phyloP scores from a whole-genome alignment of 2,797 vertebrate genomes.

The Carduelis carduelis region DNA sequence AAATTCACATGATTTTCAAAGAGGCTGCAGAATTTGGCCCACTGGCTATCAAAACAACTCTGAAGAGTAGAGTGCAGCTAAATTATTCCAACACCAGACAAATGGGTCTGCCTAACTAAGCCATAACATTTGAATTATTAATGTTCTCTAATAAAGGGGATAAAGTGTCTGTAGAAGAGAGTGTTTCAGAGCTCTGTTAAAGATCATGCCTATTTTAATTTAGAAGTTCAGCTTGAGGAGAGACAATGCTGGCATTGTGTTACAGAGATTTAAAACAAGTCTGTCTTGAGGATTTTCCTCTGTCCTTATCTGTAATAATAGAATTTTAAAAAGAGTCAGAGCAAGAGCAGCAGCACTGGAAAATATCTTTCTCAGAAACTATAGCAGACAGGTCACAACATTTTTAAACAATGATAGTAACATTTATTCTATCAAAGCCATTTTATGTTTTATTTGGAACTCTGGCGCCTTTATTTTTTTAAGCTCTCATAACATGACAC shows the following conservation, averaged over 20 bases:
- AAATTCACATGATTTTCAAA: neutral
- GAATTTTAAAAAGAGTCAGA: slow-evolving; percentile 63
- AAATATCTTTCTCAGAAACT: slow-evolving; percentile 83
- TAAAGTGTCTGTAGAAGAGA: slow-evolving; percentile 66
- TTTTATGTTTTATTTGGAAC: slow-evolving; percentile 97
- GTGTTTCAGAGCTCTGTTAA: slow-evolving; percentile 67
- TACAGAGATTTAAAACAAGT: slow-evolving; percentile 74
- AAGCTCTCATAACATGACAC: slow-evolving; percentile 91
- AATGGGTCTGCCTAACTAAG: slow-evolving; percentile 61
- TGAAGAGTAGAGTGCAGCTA: neutral
- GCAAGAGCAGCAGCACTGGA: slow-evolving; percentile 72
- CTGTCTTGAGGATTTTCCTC: slow-evolving; percentile 76
- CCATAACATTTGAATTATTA: slow-evolving; percentile 69
- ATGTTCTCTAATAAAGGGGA: slow-evolving; percentile 68
- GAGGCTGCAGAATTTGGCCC: neutral
- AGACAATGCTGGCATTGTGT: slow-evolving; percentile 76
- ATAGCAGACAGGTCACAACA: slow-evolving; percentile 86
- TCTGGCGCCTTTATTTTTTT: slow-evolving; percentile 94
- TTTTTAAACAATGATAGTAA: slow-evolving; percentile 92
- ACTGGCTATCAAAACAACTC: neutral
- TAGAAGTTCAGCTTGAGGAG: slow-evolving; percentile 69
- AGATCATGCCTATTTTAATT: slow-evolving; percentile 76
- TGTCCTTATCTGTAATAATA: slow-evolving; percentile 79
- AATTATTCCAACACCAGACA: slow-evolving; percentile 47
- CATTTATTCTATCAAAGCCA: slow-evolving; percentile 97